Evolutionary conservation across 2,888 invertebrate genomes (phyloP).

Genomic region (Ormyrus nitidulus): DNA sequence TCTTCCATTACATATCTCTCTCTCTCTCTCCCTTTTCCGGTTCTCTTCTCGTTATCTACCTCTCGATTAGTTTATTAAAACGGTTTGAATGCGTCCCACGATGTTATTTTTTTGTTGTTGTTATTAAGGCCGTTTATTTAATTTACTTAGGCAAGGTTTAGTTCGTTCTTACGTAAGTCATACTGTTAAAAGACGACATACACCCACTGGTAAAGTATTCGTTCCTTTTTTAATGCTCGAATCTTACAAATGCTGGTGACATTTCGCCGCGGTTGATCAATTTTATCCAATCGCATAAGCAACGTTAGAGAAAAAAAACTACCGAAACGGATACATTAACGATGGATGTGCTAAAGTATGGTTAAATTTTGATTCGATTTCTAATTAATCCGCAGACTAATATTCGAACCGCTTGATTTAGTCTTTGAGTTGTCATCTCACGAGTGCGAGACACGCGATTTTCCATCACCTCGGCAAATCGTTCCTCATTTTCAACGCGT

Average conservation of each 20-base stretch:
- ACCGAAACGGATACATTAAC: too few species aligned
- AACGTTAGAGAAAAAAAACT: not conserved
- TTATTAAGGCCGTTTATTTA: not conserved
- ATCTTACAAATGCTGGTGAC: too few species aligned
- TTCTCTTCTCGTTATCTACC: constrained; percentile 26
- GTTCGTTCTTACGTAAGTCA: not conserved
- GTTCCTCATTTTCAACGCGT: constrained; percentile 12
- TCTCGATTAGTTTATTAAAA: constrained; percentile 6
- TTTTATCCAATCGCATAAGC: not conserved
- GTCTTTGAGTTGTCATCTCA: too few species aligned
- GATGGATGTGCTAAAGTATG: too few species aligned
- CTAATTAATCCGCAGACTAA: too few species aligned
- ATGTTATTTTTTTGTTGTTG: not conserved
- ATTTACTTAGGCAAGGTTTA: not conserved
- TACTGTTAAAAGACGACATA: not conserved
- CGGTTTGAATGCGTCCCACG: not conserved
- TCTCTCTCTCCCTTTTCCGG: not conserved
- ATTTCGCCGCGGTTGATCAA: too few species aligned
- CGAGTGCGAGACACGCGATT: not conserved
- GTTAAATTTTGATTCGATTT: too few species aligned
- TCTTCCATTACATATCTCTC: constrained; percentile 9
- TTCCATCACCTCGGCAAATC: not conserved
- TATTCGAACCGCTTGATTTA: too few species aligned
- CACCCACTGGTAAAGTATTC: too few species aligned
- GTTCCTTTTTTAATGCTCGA: too few species aligned